Evolutionary conservation across 2,113 vertebrate genomes (phyloP).

Genomic region (Catharus bicknelli): DNA sequence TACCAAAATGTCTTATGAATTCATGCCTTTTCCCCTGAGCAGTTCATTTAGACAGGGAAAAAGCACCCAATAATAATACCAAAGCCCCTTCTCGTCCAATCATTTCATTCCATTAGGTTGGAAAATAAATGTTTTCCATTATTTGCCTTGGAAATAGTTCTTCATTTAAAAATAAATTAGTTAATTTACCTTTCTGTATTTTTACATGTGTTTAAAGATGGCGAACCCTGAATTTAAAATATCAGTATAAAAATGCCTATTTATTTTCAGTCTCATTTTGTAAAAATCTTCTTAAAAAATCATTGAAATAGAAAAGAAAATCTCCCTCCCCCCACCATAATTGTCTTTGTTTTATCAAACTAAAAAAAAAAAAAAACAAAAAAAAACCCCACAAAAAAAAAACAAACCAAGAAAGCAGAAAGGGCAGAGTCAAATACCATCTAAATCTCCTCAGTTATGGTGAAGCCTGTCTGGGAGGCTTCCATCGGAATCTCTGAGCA

Average conservation of each 20-base stretch:
- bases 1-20: slow-evolving; percentile 22
- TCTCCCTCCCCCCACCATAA: rapidly evolving
- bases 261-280: slow-evolving; percentile 6
- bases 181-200: slow-evolving; percentile 53
- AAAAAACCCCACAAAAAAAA: no score
- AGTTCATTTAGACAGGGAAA: slow-evolving; percentile 34
- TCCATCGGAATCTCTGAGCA: not conserved
- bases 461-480: not conserved
- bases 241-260: not conserved
- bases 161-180: slow-evolving; percentile 60
- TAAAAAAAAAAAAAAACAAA: not conserved
- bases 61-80: slow-evolving; percentile 62
- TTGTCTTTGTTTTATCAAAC: not conserved
- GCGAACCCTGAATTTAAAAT: not conserved
- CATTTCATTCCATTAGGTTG: slow-evolving; percentile 16
- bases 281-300: not conserved
- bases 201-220: slow-evolving; percentile 45
- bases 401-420: not conserved
- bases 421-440: not conserved
- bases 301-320: not conserved
- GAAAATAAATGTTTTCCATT: slow-evolving; percentile 61
- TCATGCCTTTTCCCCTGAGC: slow-evolving; percentile 24
- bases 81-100: slow-evolving; percentile 31
- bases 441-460: not conserved
- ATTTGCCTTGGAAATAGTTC: slow-evolving; percentile 56